Evolutionary conservation across 2,888 invertebrate genomes (phyloP).

Genomic region (Callimorpha dominula): DNA sequence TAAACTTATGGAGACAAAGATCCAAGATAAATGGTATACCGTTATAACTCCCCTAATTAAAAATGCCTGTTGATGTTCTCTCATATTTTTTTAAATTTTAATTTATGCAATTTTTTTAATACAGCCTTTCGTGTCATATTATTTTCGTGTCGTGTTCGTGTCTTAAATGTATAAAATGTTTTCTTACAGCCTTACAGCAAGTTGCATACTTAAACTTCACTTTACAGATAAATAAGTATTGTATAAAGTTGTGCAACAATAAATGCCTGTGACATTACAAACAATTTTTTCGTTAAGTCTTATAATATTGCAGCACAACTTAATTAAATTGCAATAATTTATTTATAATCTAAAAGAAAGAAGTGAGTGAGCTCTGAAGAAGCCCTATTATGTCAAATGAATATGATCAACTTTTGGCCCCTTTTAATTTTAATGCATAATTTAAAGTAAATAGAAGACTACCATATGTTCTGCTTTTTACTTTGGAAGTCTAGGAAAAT

Average conservation of each 20-base stretch:
- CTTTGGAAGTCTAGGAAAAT: background rate
- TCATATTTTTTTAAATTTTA: background rate
- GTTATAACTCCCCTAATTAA: background rate
- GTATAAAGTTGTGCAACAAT: constrained; percentile 20
- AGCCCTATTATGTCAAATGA: too few species aligned
- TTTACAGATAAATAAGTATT: background rate
- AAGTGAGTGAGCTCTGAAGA: too few species aligned
- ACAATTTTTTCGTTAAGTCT: background rate
- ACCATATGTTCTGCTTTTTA: background rate
- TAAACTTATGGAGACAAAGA: background rate
- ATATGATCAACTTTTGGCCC: too few species aligned
- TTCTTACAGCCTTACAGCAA: background rate
- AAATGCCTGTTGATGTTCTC: background rate
- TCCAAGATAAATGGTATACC: background rate
- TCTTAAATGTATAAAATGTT: background rate
- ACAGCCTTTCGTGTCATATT: background rate
- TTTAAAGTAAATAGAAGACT: too few species aligned
- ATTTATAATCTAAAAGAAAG: too few species aligned
- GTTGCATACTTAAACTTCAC: background rate
- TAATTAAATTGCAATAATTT: too few species aligned
- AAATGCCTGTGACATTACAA: background rate
- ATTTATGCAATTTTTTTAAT: background rate
- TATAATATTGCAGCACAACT: too few species aligned
- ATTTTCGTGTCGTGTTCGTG: background rate
- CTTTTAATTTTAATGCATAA: too few species aligned